Base-by-base conservation (phyloP, 2,888 invertebrate species). In the Coelinius sp. region DNA sequence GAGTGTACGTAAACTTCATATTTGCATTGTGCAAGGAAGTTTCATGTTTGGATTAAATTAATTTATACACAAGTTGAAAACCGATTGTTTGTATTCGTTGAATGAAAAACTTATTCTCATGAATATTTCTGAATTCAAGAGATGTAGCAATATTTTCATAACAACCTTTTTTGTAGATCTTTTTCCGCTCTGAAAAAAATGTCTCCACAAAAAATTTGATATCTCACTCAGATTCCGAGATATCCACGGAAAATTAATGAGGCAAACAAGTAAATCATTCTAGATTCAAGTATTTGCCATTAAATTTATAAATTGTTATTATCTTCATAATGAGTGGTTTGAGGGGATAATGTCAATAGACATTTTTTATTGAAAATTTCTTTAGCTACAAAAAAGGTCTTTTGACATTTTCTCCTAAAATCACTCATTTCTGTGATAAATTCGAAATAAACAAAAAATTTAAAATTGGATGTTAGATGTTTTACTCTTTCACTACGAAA, bases 1-100 rank as follows among this genome's bases (percentile, higher is more conserved):
- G 49, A 70, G 35, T 41, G 46, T 70, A 52, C 53, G 52, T 64
- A 53, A 70, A 70, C 53, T 64, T 70, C 41, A 49, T 24, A 70
- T 70, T 70, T 70, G 38, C 63, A 70, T 70, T 63, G 63, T 22
- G 31, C 44, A 56, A 62, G 49, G 20, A 25, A 52, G 17, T 68
- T 59, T 44, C 44, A 22, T 31, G 49, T 20, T 59, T 49, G 8
- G 17, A 17, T 49, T 17, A 49, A 49, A 20, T 49, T 14, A 14
- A 14, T 49, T 17, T 8, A 20, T 49, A 20, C 14, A 49, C 46
- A 49, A 20, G 8, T 8, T 0, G 8, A 2, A 20, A 14, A 14
- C 17, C 31, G 31, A 20, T 49, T 20, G 46, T 2, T 14, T 49
- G 46, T 14, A 20, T 49, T 5, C 41, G 4, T n/a, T 41, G n/a